These are phyloP conservation scores for Leucopsar rothschildi DNA, from an alignment of 2,113 vertebrate genomes.

Conservation along the genomic window DNA sequence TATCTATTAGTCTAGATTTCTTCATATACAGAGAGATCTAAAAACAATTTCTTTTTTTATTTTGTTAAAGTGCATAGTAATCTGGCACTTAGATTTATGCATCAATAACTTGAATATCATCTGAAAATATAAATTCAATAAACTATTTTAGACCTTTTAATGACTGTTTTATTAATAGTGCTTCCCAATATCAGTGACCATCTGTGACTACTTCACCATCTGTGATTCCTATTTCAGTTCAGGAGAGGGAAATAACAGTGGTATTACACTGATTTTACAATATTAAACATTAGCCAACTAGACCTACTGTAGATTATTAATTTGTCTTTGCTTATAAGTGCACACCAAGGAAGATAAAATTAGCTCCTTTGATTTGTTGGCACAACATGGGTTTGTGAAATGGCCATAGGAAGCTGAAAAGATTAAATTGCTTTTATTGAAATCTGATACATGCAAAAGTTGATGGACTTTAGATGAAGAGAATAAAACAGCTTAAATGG, in stretches of 20 bases:
- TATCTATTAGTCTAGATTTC: background rate
- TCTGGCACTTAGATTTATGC: background rate
- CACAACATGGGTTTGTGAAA: slow-evolving; percentile 11
- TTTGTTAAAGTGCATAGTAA: background rate
- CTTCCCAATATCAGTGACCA: background rate
- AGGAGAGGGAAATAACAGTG: background rate
- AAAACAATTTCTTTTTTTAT: background rate
- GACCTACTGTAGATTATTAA: slow-evolving; percentile 4
- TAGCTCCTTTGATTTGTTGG: slow-evolving; percentile 43
- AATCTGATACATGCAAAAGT: background rate
- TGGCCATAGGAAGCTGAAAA: background rate
- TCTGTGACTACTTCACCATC: slow-evolving; percentile 32
- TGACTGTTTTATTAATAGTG: slow-evolving; percentile 9
- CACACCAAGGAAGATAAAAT: slow-evolving; percentile 15
- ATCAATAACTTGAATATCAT: background rate
- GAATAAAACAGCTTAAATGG: background rate
- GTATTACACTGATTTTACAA: background rate
- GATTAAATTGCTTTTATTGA: slow-evolving; percentile 12
- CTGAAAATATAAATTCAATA: background rate
- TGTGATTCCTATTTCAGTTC: slow-evolving; percentile 27
- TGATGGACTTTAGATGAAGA: slow-evolving; percentile 1
- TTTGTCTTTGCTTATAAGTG: slow-evolving; percentile 37
- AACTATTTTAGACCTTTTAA: slow-evolving; percentile 1
- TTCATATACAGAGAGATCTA: background rate
- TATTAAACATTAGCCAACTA: slow-evolving; percentile 7